Evolutionary conservation across 2,888 invertebrate genomes (phyloP).

Genomic region (Liopterus haemorrhoidalis): DNA sequence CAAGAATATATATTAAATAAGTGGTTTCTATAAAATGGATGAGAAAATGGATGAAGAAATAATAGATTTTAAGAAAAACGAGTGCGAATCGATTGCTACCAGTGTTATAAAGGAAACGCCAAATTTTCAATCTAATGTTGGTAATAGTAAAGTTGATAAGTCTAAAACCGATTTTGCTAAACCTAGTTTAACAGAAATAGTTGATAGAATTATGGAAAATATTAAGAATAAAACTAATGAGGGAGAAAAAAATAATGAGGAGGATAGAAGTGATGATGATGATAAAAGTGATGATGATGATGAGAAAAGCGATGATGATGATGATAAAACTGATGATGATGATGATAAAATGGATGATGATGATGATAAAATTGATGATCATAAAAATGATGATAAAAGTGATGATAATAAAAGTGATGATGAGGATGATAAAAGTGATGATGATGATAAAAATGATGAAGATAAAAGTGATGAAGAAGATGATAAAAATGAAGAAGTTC

Average conservation of each 20-base stretch:
- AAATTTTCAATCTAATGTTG: too few species aligned
- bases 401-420: slow-evolving; percentile 5
- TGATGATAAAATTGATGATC: slow-evolving; percentile 3
- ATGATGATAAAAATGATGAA: slow-evolving; percentile 6
- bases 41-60: too few species aligned
- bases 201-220: too few species aligned
- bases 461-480: not conserved
- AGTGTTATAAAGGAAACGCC: too few species aligned
- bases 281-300: slow-evolving; percentile 5
- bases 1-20: too few species aligned
- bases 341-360: slow-evolving; percentile 3
- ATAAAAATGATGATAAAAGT: slow-evolving; percentile 2
- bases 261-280: slow-evolving; percentile 3
- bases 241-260: not conserved
- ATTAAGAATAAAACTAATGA: not conserved
- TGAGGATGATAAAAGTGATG: slow-evolving; percentile 1
- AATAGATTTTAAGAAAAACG: too few species aligned
- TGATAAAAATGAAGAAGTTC: not conserved
- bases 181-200: too few species aligned
- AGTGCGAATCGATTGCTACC: too few species aligned
- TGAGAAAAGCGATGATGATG: slow-evolving; percentile 1
- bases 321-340: slow-evolving; percentile 1
- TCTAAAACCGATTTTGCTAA: too few species aligned
- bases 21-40: too few species aligned
- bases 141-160: too few species aligned